Conservation (phyloP, 2,888 invertebrate species). For the Chirona hameri region DNA sequence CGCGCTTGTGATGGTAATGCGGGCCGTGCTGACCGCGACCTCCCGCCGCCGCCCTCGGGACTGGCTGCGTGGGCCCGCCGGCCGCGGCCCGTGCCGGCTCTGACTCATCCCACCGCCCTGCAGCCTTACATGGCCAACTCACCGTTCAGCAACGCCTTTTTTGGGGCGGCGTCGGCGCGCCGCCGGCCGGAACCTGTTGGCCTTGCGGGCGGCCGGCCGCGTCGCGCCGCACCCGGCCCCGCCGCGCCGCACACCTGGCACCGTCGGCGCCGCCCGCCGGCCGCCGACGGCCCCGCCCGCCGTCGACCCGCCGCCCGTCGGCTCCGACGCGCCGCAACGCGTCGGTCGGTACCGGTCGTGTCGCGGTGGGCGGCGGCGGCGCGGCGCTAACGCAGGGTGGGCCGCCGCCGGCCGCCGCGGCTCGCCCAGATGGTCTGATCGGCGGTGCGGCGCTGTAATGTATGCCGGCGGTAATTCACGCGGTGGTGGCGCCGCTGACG, state of each 20-base stretch:
- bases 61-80: background rate
- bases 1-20: background rate
- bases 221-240: background rate
- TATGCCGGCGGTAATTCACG: slow-evolving; percentile 12
- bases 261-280: background rate
- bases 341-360: background rate
- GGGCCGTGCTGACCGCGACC: background rate
- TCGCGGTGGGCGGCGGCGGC: background rate
- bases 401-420: background rate
- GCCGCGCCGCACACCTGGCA: background rate
- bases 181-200: slow-evolving; percentile 8
- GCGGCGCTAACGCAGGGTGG: background rate
- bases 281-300: background rate
- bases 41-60: background rate
- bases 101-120: background rate
- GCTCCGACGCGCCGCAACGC: background rate
- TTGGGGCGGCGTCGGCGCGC: slow-evolving; percentile 10
- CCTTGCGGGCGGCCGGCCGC: background rate
- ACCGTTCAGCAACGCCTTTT: slow-evolving; percentile 24
- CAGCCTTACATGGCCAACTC: slow-evolving; percentile 23
- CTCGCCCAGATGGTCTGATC: background rate
- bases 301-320: background rate
- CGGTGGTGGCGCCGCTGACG: background rate
- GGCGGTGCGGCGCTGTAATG: background rate
- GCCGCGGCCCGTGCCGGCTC: background rate